phyloP scores from a whole-genome alignment of 1,140 invertebrate genomes.

The Spodoptera frugiperda region DNA sequence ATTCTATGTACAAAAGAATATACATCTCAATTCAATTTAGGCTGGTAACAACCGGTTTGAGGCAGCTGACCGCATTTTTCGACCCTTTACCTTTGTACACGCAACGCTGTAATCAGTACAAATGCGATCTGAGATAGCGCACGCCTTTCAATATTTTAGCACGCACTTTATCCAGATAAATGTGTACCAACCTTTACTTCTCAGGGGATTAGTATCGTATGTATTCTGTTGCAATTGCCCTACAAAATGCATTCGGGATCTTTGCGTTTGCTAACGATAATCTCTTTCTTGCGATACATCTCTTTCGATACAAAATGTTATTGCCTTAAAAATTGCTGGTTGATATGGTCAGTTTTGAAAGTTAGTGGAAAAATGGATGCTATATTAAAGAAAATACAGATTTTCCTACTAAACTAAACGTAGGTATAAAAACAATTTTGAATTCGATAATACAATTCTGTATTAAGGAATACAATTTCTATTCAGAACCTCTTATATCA shows the following conservation, averaged over 20 bases:
- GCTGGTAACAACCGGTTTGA: conserved; percentile 43
- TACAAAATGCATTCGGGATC: conserved; percentile 16
- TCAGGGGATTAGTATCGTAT: conserved; percentile 62
- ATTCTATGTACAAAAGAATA: conserved; percentile 30
- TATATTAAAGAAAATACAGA: too few relatives aligned
- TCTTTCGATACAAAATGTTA: background rate
- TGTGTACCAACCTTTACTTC: conserved; percentile 69
- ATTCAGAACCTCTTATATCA: conserved; percentile 35
- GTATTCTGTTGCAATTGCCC: conserved; percentile 32
- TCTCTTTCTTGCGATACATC: conserved; percentile 16
- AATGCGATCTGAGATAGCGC: conserved; percentile 76
- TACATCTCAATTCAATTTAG: conserved; percentile 39
- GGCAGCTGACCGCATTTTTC: conserved; percentile 50
- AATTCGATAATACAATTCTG: background rate
- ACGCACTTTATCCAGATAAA: conserved; percentile 79
- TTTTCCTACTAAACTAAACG: too few relatives aligned
- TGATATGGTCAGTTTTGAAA: too few relatives aligned
- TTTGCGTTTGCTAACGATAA: conserved; percentile 34
- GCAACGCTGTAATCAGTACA: conserved; percentile 75
- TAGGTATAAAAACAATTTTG: background rate
- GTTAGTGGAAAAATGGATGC: too few relatives aligned
- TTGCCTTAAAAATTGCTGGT: background rate
- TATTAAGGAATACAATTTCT: background rate
- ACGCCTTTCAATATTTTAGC: conserved; percentile 79
- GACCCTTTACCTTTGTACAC: conserved; percentile 60